Percentiles rank a stretch among this genome's conserved stretches.
These are phyloP conservation scores for Rynchops niger DNA, from an alignment of 2,113 vertebrate genomes.

Conservation along the genomic window DNA sequence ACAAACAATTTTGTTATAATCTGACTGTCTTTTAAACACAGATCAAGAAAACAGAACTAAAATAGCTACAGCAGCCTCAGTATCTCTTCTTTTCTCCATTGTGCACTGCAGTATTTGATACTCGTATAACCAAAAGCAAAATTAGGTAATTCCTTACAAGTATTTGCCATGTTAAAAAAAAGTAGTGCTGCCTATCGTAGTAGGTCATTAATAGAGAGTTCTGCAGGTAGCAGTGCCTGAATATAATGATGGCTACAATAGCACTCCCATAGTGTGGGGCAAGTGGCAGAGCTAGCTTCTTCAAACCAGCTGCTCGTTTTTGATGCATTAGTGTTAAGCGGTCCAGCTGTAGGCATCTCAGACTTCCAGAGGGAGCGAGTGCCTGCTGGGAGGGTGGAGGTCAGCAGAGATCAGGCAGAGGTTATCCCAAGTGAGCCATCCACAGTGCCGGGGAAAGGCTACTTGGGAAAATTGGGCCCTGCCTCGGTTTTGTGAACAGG, in stretches of 20 bases:
- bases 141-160: neutral
- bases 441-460: neutral
- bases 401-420: neutral
- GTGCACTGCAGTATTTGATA: neutral
- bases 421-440: neutral
- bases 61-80: slow-evolving; percentile 7
- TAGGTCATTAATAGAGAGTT: neutral
- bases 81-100: neutral
- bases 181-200: neutral
- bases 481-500: neutral
- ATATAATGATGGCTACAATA: neutral
- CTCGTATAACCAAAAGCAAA: neutral
- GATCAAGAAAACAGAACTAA: slow-evolving; percentile 27
- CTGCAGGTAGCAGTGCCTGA: neutral
- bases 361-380: neutral
- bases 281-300: neutral
- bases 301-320: neutral
- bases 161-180: neutral
- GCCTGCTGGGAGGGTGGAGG: neutral
- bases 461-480: neutral
- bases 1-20: slow-evolving; percentile 61
- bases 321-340: neutral
- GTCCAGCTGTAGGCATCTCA: neutral
- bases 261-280: neutral
- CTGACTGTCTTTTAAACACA: slow-evolving; percentile 42